These are phyloP conservation scores for Galbula dea DNA, from an alignment of 2,113 vertebrate species.

Conservation along the genomic window DNA sequence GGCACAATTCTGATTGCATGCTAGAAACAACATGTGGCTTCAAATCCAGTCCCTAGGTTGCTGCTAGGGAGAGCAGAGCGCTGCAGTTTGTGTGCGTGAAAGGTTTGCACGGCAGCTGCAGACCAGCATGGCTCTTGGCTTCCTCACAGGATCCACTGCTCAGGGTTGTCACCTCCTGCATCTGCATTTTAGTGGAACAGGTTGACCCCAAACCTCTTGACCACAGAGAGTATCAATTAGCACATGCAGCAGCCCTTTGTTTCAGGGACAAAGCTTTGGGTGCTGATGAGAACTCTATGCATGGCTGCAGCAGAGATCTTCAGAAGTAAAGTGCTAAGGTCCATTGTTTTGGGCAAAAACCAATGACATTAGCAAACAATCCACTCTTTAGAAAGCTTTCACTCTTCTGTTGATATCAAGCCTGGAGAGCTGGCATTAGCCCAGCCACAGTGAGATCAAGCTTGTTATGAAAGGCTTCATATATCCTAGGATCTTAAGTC, in stretches of 20 bases:
- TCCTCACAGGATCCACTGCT: background rate
- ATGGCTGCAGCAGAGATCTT: background rate
- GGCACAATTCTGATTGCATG: background rate
- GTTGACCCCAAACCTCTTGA: background rate
- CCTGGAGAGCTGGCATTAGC: background rate
- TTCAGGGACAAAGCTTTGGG: background rate
- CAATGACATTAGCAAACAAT: background rate
- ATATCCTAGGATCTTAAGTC: background rate
- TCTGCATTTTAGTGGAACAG: background rate
- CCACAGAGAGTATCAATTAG: background rate
- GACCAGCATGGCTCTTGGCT: background rate
- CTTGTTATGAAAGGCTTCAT: background rate
- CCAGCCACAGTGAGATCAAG: background rate
- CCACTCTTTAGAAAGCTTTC: background rate
- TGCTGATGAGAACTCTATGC: background rate
- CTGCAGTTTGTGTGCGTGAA: background rate
- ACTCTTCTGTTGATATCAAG: background rate
- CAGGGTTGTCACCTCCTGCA: rapidly evolving
- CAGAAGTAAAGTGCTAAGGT: background rate
- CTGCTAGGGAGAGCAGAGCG: background rate
- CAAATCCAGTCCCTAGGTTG: background rate
- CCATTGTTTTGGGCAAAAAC: background rate
- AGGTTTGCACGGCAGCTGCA: background rate
- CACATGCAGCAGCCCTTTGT: background rate
- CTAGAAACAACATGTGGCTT: background rate